Conservation (phyloP, 1,140 invertebrate genomes). For the Asobara japonica region DNA sequence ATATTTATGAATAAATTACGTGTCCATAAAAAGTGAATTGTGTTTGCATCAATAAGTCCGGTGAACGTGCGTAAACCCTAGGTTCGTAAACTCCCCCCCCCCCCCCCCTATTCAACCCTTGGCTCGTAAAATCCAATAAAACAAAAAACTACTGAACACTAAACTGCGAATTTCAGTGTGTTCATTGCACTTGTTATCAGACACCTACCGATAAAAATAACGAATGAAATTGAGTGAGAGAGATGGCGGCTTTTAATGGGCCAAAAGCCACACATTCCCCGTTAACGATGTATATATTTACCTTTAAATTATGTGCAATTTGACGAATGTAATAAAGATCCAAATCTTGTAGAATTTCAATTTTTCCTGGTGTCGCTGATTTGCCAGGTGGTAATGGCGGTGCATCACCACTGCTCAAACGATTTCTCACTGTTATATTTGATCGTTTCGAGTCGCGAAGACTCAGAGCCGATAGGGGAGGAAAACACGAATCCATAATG, state of each 20-base stretch:
- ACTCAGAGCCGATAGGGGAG: conserved; percentile 61
- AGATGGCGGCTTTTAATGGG: neutral
- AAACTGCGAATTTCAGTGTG: too few species aligned
- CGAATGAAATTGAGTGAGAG: neutral
- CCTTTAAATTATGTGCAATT: conserved; percentile 71
- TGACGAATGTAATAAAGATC: conserved; percentile 71
- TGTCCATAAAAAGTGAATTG: too few species aligned
- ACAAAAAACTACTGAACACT: too few species aligned
- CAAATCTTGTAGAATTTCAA: conserved; percentile 69
- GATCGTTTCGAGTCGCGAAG: conserved; percentile 55
- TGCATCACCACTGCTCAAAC: conserved; percentile 47
- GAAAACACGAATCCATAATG: conserved; percentile 67
- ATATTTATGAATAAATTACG: too few species aligned
- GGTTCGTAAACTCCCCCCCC: too few species aligned
- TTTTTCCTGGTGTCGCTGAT: conserved; percentile 52
- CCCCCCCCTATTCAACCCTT: too few species aligned
- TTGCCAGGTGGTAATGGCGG: conserved; percentile 33
- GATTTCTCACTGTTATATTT: conserved; percentile 46
- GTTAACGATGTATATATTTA: conserved; percentile 42
- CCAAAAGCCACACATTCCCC: neutral
- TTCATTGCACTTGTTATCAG: neutral
- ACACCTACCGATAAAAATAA: neutral
- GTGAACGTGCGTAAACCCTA: too few species aligned
- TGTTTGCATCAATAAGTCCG: too few species aligned
- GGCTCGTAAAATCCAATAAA: too few species aligned